These are phyloP conservation scores for Carabus problematicus DNA, from an alignment of 2,888 invertebrate species.

Conservation along the genomic window DNA sequence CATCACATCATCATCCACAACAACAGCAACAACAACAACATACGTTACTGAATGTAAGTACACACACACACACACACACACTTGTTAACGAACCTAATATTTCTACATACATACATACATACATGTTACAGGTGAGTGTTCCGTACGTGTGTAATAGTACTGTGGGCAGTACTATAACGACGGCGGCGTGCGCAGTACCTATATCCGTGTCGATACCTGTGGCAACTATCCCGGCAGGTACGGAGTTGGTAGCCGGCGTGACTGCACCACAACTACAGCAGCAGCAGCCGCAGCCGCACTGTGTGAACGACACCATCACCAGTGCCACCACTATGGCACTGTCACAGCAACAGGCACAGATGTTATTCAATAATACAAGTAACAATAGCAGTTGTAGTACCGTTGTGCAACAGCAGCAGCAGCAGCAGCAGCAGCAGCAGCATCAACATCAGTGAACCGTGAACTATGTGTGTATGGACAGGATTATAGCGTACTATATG, in stretches of 20 bases:
- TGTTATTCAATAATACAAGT: slow-evolving; percentile 47
- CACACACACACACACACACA: slow-evolving; percentile 15
- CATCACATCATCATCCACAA: slow-evolving; percentile 43
- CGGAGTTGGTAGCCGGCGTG: slow-evolving; percentile 45
- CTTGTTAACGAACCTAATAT: slow-evolving; percentile 5
- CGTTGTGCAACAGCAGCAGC: no score
- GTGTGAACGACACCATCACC: slow-evolving; percentile 46
- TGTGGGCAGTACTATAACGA: slow-evolving; percentile 57
- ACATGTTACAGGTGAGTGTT: slow-evolving; percentile 49
- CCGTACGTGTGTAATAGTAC: slow-evolving; percentile 52
- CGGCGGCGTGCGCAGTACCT: slow-evolving; percentile 48
- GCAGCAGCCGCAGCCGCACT: slow-evolving; percentile 44
- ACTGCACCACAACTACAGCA: slow-evolving; percentile 44
- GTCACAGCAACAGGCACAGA: slow-evolving; percentile 54
- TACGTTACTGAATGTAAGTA: slow-evolving; percentile 38
- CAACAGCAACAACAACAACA: slow-evolving; percentile 44
- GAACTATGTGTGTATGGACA: no score
- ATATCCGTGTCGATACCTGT: slow-evolving; percentile 46
- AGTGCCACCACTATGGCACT: slow-evolving; percentile 51
- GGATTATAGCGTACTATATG: no score
- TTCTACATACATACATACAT: slow-evolving; percentile 24
- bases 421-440: no score
- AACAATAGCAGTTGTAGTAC: no score
- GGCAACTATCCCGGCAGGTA: slow-evolving; percentile 39
- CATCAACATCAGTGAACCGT: no score